Evolutionary conservation across 2,797 vertebrate species (phyloP), one percentile per base, ranked within the genome.

Genomic region (Eulemur albifrons): DNA sequence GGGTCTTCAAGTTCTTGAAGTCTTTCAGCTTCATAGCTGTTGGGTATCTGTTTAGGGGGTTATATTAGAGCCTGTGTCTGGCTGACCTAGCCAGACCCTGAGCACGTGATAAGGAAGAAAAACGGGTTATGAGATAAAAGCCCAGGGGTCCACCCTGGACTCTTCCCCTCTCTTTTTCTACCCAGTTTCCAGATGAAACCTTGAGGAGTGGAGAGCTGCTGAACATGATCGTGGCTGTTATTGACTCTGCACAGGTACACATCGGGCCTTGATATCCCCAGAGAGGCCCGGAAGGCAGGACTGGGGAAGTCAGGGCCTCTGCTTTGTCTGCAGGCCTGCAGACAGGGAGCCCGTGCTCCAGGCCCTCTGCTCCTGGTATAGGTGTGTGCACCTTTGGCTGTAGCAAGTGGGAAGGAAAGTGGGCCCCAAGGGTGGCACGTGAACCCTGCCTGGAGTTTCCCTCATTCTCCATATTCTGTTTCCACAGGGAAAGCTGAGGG

Each of bases 161-260:
- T 2, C 45, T 38, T 14, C 2, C 45, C 48, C 50, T 90, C 40
- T 91, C n/a, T 69, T 10, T 86, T 38, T 75, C 61, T 48, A 9
- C 32, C 7, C 94, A 99, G 99, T 99, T 99, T 97, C 99, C 99
- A 14, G 99, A 99, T 7, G 99, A 99, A 98, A 99, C 99, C 4
- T 97, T 99, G 3, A 98, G 99, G 2, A 99, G 99, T 0, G 99
- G 99, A 0, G 99, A 99, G 97, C 99, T 99, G 73, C 99, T 99
- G 7, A 99, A 99, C 98, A 99, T 99, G 99, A 99, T 99, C 0
- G 99, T 99, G 1, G 99, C 99, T 0, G 99, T 99, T 84, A 99
- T 99, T 0, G 99, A 99, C 97, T 99, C 99, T 1, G 99, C 99
- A 21, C 99, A 99, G 99, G 99, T 99, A 63, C 90, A n/a, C 61